A percentile compares a stretch with the other conserved stretches of the same genome.
Evolutionary conservation across 1,140 invertebrate genomes (phyloP).

Genomic region (Eueides isabella): DNA sequence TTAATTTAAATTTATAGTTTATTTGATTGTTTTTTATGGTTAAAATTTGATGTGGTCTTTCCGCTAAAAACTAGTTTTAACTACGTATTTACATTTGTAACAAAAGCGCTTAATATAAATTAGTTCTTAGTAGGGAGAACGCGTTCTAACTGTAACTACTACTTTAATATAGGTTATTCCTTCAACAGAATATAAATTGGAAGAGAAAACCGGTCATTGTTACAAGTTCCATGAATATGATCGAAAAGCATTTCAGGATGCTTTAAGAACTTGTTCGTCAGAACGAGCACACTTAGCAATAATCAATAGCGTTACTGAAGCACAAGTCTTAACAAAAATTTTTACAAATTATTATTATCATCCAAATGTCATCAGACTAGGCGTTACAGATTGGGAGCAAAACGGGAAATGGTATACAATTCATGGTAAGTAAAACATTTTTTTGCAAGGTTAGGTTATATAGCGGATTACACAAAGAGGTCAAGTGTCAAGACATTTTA

Average conservation of each 20-base stretch:
- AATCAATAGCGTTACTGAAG: conserved; percentile 11
- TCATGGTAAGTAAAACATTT: neutral
- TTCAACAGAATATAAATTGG: neutral
- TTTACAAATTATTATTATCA: neutral
- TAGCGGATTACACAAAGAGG: too few species aligned
- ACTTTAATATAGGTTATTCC: neutral
- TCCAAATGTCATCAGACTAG: neutral
- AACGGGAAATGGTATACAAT: conserved; percentile 1
- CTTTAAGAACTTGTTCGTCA: neutral
- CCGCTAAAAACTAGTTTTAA: too few species aligned
- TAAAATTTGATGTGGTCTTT: too few species aligned
- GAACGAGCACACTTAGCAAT: conserved; percentile 3
- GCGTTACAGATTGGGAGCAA: neutral
- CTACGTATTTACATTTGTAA: too few species aligned
- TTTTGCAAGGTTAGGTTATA: too few species aligned
- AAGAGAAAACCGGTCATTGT: neutral
- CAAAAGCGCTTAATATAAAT: too few species aligned
- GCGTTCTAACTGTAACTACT: too few species aligned
- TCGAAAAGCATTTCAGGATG: neutral
- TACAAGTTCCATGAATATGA: conserved; percentile 5
- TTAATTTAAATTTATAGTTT: too few species aligned
- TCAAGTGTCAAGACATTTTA: too few species aligned
- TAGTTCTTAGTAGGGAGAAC: too few species aligned
- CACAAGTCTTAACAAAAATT: neutral
- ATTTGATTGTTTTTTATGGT: too few species aligned